Evolutionary conservation across 1,140 invertebrate genomes (phyloP).

Genomic region (Pogonomyrmex californicus): DNA sequence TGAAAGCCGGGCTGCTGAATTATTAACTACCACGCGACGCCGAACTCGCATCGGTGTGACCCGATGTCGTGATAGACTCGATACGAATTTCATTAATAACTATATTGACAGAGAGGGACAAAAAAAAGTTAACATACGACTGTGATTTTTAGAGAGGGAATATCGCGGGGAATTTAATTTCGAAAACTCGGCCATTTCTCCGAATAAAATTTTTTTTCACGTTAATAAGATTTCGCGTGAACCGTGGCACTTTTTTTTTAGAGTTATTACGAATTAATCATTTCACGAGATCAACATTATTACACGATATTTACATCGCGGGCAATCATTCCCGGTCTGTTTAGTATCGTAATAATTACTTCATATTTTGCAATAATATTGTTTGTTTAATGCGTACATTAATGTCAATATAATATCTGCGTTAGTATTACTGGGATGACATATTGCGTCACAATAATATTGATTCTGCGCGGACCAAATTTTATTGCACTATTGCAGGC

Average conservation of each 20-base stretch:
- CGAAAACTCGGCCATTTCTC: background rate
- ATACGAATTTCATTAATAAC: background rate
- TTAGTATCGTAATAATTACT: too few species aligned
- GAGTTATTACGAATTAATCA: background rate
- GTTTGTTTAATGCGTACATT: background rate
- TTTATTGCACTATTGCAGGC: background rate
- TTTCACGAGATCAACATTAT: background rate
- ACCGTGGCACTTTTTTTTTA: background rate
- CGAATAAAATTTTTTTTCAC: background rate
- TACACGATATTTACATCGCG: background rate
- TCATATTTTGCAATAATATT: constrained; percentile 17
- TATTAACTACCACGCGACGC: constrained; percentile 1
- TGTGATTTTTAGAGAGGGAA: background rate
- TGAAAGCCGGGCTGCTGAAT: constrained; percentile 7
- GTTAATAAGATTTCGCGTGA: background rate
- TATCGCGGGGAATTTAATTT: background rate
- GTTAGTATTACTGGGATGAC: background rate
- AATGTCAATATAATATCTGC: constrained; percentile 7
- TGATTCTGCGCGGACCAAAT: background rate
- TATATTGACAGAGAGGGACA: background rate
- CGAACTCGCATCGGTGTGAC: background rate
- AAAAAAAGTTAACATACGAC: background rate
- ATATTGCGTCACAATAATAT: background rate
- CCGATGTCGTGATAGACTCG: background rate
- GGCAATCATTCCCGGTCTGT: too few species aligned